Evolutionary conservation across 1,140 invertebrate species (phyloP), one percentile per base, ranked within the genome.

Genomic region (Drosophila tropicalis): DNA sequence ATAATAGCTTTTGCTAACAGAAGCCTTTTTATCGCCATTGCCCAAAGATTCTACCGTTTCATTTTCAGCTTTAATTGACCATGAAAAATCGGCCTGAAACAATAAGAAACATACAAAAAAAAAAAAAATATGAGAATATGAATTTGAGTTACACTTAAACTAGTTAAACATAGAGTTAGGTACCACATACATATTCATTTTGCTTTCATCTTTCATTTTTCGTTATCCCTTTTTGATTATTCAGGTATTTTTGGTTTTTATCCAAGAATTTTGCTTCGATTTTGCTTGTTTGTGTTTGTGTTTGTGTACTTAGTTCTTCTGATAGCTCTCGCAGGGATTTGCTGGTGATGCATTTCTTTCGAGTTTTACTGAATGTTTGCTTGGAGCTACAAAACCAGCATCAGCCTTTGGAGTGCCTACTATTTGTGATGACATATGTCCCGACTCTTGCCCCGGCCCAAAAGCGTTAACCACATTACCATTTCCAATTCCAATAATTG

Each of bases 1-100:
- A 55, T 90, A 90, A 75, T 72, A 92, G 61, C 83, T 91, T 54
- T 68, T 81, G 47, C 91, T 76, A 40, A 39, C 62, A 41, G 47
- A 67, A 5, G 61, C 41, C 44, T 74, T 81, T 51, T 77, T 70
- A 22, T 87, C 74, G 41, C 82, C 86, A 51, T 63, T 80, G 60
- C 82, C 82, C 61, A 87, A 66, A 34, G 92, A 93, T 67, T 95
- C 94, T 22, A 96, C 92, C 29, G 96, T 96, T 89, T 97, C 95
- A 89, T 97, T 98, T 81, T 96, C 95, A 73, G 95, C 96, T 90
- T 96, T 96, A 62, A 97, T 94, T 76, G 95, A 95, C 97, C 97
- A 98, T 32, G 93, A 94, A 92, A 97, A 98, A 58, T 94, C 94
- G n/a, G 97, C 83, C 91, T 92, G 90, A 41, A 90, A 29, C 7